Evolutionary conservation across 2,797 vertebrate species (phyloP).

Genomic region (Pitangus sulphuratus): DNA sequence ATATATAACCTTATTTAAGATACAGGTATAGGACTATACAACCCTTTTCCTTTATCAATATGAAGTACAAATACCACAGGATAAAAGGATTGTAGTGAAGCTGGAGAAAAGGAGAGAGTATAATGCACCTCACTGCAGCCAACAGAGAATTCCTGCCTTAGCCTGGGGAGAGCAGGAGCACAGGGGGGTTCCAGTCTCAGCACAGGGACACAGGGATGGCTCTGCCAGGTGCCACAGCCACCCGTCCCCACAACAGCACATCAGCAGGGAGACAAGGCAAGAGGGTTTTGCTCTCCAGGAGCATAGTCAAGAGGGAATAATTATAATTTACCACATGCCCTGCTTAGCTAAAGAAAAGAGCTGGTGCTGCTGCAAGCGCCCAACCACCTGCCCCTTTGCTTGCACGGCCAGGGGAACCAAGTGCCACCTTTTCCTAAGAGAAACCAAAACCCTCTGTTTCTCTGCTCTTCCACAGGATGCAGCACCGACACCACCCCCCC

Average conservation of each 20-base stretch:
- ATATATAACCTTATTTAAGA: not conserved
- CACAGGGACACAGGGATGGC: fast-evolving
- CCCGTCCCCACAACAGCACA: not conserved
- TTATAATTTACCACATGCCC: not conserved
- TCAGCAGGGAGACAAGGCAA: not conserved
- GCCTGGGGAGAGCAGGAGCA: not conserved
- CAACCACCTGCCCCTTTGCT: not conserved
- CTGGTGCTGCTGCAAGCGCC: not conserved
- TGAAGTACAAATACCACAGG: not conserved
- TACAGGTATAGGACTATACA: not conserved
- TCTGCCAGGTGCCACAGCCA: not conserved
- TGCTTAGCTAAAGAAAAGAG: not conserved
- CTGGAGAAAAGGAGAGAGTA: not conserved
- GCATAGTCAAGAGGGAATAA: not conserved
- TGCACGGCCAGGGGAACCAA: not conserved
- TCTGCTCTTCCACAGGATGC: not conserved
- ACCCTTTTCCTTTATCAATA: not conserved
- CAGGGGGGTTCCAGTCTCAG: not conserved
- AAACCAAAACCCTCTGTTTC: not conserved
- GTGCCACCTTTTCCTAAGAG: not conserved
- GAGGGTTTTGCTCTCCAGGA: not conserved
- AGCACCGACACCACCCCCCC: fast-evolving
- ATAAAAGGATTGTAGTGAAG: not conserved
- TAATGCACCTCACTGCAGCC: not conserved
- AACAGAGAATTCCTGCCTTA: not conserved